Percentiles rank a stretch among this genome's conserved stretches.
Evolutionary conservation across 2,113 vertebrate genomes (phyloP).

Genomic region (Oncorhynchus mykiss): DNA sequence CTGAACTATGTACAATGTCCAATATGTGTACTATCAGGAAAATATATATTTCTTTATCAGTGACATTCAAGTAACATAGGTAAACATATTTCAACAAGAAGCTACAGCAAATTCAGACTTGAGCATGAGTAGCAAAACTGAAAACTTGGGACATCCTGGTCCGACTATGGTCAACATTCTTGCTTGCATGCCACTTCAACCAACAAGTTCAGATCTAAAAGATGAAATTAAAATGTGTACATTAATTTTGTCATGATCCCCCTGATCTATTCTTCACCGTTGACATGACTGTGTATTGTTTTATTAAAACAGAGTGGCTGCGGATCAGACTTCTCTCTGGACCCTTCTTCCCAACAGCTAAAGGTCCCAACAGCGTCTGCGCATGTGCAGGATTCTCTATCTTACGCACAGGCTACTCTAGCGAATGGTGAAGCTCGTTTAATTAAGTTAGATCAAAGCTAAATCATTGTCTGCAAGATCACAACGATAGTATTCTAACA

Average conservation of each 20-base stretch:
- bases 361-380: no score
- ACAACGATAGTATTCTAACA: no score
- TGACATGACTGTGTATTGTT: no score
- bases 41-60: neutral
- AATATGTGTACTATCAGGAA: neutral
- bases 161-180: constrained; percentile 46
- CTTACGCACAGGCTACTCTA: no score
- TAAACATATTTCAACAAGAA: neutral
- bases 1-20: no score
- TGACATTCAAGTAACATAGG: neutral
- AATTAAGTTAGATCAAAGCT: no score
- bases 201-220: constrained; percentile 71
- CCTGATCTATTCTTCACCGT: neutral
- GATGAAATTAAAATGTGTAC: neutral
- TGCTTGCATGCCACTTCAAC: constrained; percentile 70
- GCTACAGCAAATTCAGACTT: neutral
- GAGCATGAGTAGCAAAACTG: neutral
- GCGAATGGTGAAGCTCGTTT: no score
- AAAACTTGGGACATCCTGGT: neutral
- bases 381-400: no score
- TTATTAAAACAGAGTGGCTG: no score
- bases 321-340: no score
- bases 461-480: no score
- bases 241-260: neutral
- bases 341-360: no score